These are phyloP conservation scores for Drosophila atripex DNA, from an alignment of 2,888 invertebrate species.

Conservation along the genomic window DNA sequence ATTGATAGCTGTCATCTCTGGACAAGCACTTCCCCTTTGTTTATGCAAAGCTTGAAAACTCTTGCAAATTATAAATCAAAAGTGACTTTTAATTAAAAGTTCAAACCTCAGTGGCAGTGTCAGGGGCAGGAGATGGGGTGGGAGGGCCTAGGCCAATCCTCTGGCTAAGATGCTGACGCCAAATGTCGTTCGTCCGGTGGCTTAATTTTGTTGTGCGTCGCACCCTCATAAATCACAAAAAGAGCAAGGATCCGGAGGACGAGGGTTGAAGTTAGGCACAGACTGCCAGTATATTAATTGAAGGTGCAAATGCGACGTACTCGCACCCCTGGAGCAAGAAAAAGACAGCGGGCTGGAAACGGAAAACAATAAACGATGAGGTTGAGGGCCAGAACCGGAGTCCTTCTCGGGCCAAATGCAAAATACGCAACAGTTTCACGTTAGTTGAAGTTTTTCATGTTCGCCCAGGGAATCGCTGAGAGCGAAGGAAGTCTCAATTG, in stretches of 20 bases:
- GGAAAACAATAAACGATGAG: constrained; percentile 69
- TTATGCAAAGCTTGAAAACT: constrained; percentile 61
- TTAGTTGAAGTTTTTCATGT: constrained; percentile 66
- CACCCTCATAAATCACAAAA: constrained; percentile 78
- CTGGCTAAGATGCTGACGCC: constrained; percentile 75
- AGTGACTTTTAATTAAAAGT: constrained; percentile 80
- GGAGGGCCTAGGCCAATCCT: constrained; percentile 18
- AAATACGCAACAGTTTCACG: constrained; percentile 73
- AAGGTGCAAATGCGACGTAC: constrained; percentile 78
- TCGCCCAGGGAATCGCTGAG: constrained; percentile 60
- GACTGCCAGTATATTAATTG: constrained; percentile 66
- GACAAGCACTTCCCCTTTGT: constrained; percentile 35
- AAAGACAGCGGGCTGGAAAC: constrained; percentile 59
- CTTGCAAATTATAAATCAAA: constrained; percentile 75
- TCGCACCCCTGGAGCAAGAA: constrained; percentile 68
- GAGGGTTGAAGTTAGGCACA: constrained; percentile 40
- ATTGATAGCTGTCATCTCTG: constrained; percentile 22
- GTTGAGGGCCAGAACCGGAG: constrained; percentile 15
- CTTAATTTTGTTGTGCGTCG: constrained; percentile 77
- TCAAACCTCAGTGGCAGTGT: constrained; percentile 51
- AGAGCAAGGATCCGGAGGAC: constrained; percentile 25
- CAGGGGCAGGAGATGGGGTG: background rate
- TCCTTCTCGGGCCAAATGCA: constrained; percentile 55
- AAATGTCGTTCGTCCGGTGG: constrained; percentile 69
- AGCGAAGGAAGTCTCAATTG: constrained; percentile 56